These are phyloP conservation scores for Drosophila rhopaloa DNA, from an alignment of 1,140 invertebrate species.

Conservation along the genomic window DNA sequence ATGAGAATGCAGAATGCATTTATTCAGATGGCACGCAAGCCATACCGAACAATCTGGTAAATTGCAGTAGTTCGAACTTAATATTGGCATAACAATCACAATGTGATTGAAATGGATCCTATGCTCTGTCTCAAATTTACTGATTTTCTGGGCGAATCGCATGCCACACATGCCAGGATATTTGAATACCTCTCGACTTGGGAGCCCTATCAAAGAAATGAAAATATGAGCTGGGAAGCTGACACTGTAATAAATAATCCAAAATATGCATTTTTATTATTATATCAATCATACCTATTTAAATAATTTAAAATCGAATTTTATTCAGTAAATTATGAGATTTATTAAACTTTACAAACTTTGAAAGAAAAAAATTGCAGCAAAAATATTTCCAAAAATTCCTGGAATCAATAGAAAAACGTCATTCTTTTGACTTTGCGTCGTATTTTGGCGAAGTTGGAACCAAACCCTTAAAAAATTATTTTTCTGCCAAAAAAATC, in stretches of 20 bases:
- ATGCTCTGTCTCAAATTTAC: constrained; percentile 8
- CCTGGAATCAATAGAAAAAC: too few relatives aligned
- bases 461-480: too few relatives aligned
- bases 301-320: too few relatives aligned
- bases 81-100: constrained; percentile 32
- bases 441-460: too few relatives aligned
- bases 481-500: too few relatives aligned
- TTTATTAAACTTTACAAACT: too few relatives aligned
- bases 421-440: too few relatives aligned
- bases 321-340: too few relatives aligned
- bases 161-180: constrained; percentile 4
- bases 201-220: neutral
- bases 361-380: too few relatives aligned
- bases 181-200: constrained; percentile 8
- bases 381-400: too few relatives aligned
- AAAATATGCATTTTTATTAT: neutral
- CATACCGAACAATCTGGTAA: constrained; percentile 20
- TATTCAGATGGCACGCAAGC: constrained; percentile 20
- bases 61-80: constrained; percentile 18
- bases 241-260: neutral
- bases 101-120: constrained; percentile 21
- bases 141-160: constrained; percentile 12
- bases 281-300: too few relatives aligned
- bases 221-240: neutral
- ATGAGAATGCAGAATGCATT: constrained; percentile 23